Evolutionary conservation across 2,113 vertebrate genomes (phyloP).

Genomic region (Columba livia): DNA sequence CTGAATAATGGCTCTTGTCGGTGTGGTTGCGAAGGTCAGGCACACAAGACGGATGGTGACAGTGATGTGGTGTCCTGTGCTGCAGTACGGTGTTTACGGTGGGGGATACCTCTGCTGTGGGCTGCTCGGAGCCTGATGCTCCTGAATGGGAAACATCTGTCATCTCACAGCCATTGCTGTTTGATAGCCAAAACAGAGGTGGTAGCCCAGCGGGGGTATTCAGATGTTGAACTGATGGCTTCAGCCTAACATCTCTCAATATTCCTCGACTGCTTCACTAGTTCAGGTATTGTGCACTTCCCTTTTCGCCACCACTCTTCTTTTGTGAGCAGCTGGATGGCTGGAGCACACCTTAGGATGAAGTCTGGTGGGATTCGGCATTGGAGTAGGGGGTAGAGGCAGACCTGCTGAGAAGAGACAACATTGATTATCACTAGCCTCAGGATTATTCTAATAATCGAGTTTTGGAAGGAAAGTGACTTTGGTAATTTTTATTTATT

Average conservation of each 20-base stretch:
- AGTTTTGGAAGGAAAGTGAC: background rate
- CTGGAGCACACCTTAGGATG: background rate
- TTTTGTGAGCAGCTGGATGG: background rate
- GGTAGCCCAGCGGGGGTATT: background rate
- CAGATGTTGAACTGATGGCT: accelerated
- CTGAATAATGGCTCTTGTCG: background rate
- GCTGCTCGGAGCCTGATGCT: background rate
- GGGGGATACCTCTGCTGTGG: background rate
- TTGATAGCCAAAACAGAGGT: background rate
- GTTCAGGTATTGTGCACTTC: background rate
- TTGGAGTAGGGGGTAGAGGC: background rate
- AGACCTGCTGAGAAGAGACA: background rate
- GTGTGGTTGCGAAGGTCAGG: background rate
- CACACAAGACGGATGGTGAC: accelerated
- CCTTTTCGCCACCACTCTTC: accelerated
- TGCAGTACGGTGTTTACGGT: background rate
- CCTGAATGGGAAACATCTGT: background rate
- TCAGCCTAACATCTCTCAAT: background rate
- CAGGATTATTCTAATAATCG: background rate
- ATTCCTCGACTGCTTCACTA: background rate
- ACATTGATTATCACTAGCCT: background rate
- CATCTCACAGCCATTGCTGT: background rate
- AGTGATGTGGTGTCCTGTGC: background rate
- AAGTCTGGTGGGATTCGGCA: background rate
- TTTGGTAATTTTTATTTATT: background rate